Evolutionary conservation across 2,797 vertebrate genomes (phyloP), one percentile per base, ranked within the genome.

Genomic region (Oophaga sylvatica): DNA sequence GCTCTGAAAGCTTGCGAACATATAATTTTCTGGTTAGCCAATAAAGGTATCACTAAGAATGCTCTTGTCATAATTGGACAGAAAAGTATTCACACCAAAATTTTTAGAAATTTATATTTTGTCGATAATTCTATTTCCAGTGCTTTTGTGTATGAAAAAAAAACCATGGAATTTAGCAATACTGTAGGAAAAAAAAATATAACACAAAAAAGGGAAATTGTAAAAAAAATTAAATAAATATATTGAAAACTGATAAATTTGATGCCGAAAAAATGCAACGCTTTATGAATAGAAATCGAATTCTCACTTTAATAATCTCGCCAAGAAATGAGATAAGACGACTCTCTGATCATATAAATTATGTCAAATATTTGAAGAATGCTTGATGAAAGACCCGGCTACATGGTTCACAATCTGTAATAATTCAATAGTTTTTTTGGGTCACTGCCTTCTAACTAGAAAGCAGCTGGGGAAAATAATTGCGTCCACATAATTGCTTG

Each of bases 111-210:
- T 81, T 13, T 53, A 77, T 77, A 84, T 84, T 84, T 75, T 76
- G 83, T 76, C 77, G 83, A 63, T 76, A 48, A 77, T 45, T 76
- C 45, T 70, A 56, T 65, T 83, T 83, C 16, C 5, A 91, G 92
- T 89, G 92, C 90, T 91, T 93, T 90, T 91, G 92, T 91, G 93
- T 87, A 77, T 92, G 35, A 35, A 35, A 94, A 91, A 92, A 93
- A 92, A 90, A 93, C 91, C 87, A 91, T 56, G 53, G 68, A n/a
- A 62, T 76, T 31, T 84, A 82, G 5, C 79, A 41, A 71, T 48
- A 75, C 79, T 71, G 88, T 41, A 35, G 75, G 31, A 29, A 56
- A 56, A 26, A 77, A 75, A 59, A 59, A 22, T 60, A 84, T 41
- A 9, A 81, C 26, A 59, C 45, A 76, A 62, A 85, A 26, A 29